phyloP scores from a whole-genome alignment of 2,888 invertebrate genomes.

The Troides helena region DNA sequence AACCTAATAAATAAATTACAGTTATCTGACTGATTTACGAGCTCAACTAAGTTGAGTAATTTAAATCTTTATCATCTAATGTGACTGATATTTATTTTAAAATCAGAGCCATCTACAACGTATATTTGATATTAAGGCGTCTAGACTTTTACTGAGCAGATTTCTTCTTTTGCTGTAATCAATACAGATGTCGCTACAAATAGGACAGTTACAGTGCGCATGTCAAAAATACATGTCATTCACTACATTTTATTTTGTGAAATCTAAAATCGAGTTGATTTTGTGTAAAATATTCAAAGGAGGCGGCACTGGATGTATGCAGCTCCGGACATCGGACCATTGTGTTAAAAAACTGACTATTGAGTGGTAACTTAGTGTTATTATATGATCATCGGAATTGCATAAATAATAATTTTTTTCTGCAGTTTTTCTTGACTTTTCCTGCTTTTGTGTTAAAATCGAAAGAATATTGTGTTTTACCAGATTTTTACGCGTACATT shows the following conservation, averaged over 20 bases:
- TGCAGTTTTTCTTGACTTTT: constrained; percentile 54
- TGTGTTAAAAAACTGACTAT: constrained; percentile 49
- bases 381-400: constrained; percentile 35
- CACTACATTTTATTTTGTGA: constrained; percentile 72
- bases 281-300: constrained; percentile 61
- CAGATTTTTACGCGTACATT: constrained; percentile 48
- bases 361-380: constrained; percentile 42
- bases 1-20: no score
- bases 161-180: not conserved
- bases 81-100: not conserved
- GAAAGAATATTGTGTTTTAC: constrained; percentile 44
- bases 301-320: constrained; percentile 57
- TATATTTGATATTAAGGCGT: not conserved
- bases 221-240: constrained; percentile 76
- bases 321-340: constrained; percentile 49
- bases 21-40: no score
- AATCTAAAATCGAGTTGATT: constrained; percentile 66
- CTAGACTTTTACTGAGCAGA: not conserved
- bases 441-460: constrained; percentile 41
- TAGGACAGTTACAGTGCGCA: constrained; percentile 60
- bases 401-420: constrained; percentile 45
- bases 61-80: not conserved
- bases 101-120: constrained; percentile 5
- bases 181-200: constrained; percentile 49
- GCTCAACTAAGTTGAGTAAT: no score